Evolutionary conservation across 2,888 invertebrate genomes (phyloP).

Genomic region (Apamea sordens): DNA sequence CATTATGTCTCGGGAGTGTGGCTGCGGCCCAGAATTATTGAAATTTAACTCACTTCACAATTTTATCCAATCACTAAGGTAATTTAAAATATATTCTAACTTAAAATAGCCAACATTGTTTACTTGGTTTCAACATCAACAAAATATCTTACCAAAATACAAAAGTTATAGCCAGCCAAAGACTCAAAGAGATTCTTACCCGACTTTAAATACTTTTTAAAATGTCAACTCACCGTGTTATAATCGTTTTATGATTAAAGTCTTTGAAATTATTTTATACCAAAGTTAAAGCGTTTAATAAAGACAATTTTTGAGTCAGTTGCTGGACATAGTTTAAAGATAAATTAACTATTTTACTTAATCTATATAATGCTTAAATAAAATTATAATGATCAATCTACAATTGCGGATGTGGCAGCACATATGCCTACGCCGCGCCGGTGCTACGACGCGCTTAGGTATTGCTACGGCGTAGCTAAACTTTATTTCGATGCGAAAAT

Average conservation of each 20-base stretch:
- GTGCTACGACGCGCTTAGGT: conserved; percentile 41
- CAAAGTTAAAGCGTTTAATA: conserved; percentile 28
- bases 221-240: conserved; percentile 62
- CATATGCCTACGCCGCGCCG: conserved; percentile 11
- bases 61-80: conserved; percentile 30
- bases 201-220: conserved; percentile 60
- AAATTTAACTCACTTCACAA: conserved; percentile 14
- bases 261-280: conserved; percentile 32
- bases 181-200: conserved; percentile 42
- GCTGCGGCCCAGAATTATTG: conserved; percentile 14
- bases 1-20: conserved; percentile 30
- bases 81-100: conserved; percentile 25
- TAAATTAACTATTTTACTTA: not conserved
- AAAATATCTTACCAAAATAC: conserved; percentile 49
- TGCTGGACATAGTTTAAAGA: conserved; percentile 12
- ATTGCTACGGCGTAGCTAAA: conserved; percentile 46
- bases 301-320: conserved; percentile 15
- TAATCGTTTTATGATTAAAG: conserved; percentile 67
- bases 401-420: not conserved
- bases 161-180: conserved; percentile 30
- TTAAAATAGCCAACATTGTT: conserved; percentile 19
- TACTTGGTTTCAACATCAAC: conserved; percentile 10
- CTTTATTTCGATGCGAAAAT: not conserved
- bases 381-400: not conserved
- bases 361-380: not conserved